Evolutionary conservation across 2,888 invertebrate genomes (phyloP), one percentile per base, ranked within the genome.

Genomic region (Euplexia lucipara): DNA sequence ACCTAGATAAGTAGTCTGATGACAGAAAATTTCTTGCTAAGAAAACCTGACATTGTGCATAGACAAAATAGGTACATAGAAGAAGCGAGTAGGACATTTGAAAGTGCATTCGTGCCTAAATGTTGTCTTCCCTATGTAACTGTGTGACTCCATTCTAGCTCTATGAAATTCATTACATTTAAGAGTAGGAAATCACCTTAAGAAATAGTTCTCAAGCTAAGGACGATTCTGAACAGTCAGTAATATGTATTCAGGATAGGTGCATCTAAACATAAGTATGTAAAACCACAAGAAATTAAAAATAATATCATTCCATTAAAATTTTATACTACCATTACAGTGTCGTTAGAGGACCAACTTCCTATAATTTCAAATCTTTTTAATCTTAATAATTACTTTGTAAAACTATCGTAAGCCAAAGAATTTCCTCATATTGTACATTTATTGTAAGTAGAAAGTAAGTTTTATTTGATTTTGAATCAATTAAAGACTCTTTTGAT

Each of bases 261-360:
- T 44, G 30, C 60, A 49, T 59, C 14, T 44, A 44, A n/a, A n/a
- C 34, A 26, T 59, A 32, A 16, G 7, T 47, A 47, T 16, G 16
- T 66, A 66, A 54, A 47, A 56, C 41, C 42, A 64, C n/a, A 60
- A 59, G 32, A 64, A 45, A 47, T 26, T 32, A 47, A 47, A 61
- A 48, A 61, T 52, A 60, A 58, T 68, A 82, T 87, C 89, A 88
- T 88, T 88, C 89, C 89, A 88, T 84, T 79, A 68, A 72, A 81
- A 75, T 82, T 72, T 70, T 82, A 68, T 73, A 82, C 77, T 81
- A 71, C 64, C 68, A 67, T 66, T 63, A 74, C 59, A 75, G 81
- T 78, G 82, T 87, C 83, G 70, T 82, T 89, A 90, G 89, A 81
- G 91, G 91, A 91, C 91, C 91, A 91, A 89, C 81, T 84, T 82